Base-by-base conservation (phyloP, 2,888 invertebrate genomes). In the Drosophila nigritarsus region DNA sequence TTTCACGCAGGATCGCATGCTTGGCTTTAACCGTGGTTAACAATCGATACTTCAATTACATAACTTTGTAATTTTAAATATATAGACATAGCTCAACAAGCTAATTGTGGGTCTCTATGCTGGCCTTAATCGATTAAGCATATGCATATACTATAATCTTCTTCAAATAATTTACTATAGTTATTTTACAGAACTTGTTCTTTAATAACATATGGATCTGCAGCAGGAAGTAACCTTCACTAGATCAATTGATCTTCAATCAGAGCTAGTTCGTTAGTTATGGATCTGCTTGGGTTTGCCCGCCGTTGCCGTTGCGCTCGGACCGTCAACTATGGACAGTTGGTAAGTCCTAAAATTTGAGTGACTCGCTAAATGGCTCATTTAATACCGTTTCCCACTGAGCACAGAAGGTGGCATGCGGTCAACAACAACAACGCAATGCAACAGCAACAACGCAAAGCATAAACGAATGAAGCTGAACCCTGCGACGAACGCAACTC, bases 291-390 rank as follows among this genome's bases (percentile, higher is more conserved):
- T 50, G 18, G 15, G 36, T 2, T 38, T 5, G 51, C 1, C 53
- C 3, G 32, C 2, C 9, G n/a, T 45, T 45, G 59, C 49, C 27
- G 71, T 56, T 34, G 66, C 61, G 29, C 15, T 49, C 49, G 48
- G 54, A 24, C 20, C 42, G 45, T 66, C 60, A 61, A 34, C 63
- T 55, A 40, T 40, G 66, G 66, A 75, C 83, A 83, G 89, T 86
- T 84, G 85, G 76, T 69, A 67, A 60, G 76, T 63, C 45, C 53
- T 40, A 34, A 59, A 66, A 71, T 49, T 77, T 80, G 89, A 87
- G 73, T 86, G 89, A 86, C 85, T 90, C 89, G 90, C 90, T 86
- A 86, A 86, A 86, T 86, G 85, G 89, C 90, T 86, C 85, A 86
- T 86, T 86, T 86, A 86, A 80, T 80, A 78, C 74, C 71, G 67